Evolutionary conservation across 2,888 invertebrate genomes (phyloP).

Genomic region (Pediacus dermestoides): DNA sequence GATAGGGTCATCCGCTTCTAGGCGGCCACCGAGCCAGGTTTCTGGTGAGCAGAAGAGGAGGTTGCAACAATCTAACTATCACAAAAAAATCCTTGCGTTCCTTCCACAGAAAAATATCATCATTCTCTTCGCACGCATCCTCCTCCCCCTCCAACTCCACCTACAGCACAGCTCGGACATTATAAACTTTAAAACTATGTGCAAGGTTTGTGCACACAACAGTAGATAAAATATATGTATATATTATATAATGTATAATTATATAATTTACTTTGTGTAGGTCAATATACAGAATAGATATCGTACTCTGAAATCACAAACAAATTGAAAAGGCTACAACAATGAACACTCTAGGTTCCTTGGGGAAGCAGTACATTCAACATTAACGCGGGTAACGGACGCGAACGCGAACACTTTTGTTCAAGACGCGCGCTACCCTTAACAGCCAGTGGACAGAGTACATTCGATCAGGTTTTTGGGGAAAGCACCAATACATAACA

Average conservation of each 20-base stretch:
- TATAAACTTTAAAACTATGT: constrained; percentile 48
- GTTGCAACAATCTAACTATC: too few species aligned
- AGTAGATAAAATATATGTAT: constrained; percentile 52
- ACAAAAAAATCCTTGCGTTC: too few species aligned
- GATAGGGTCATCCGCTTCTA: constrained; percentile 48
- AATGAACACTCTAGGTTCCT: constrained; percentile 52
- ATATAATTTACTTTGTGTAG: constrained; percentile 46
- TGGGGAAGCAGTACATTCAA: constrained; percentile 51
- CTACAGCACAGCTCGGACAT: constrained; percentile 30
- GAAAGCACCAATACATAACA: constrained; percentile 49
- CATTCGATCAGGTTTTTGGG: constrained; percentile 44
- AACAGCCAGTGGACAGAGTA: constrained; percentile 49
- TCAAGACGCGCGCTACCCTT: constrained; percentile 27
- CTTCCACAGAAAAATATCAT: too few species aligned
- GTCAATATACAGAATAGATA: constrained; percentile 50
- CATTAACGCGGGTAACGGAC: constrained; percentile 33
- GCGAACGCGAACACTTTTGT: constrained; percentile 10
- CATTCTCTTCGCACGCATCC: too few species aligned
- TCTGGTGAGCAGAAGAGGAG: too few species aligned
- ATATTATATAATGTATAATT: constrained; percentile 47
- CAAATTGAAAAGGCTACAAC: constrained; percentile 51
- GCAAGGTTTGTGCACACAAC: constrained; percentile 52
- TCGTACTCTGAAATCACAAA: constrained; percentile 49
- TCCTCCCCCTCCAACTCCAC: too few species aligned
- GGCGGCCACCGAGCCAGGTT: constrained; percentile 11